Evolutionary conservation across 1,140 invertebrate species (phyloP).

Genomic region (Drosophila ogumai): DNA sequence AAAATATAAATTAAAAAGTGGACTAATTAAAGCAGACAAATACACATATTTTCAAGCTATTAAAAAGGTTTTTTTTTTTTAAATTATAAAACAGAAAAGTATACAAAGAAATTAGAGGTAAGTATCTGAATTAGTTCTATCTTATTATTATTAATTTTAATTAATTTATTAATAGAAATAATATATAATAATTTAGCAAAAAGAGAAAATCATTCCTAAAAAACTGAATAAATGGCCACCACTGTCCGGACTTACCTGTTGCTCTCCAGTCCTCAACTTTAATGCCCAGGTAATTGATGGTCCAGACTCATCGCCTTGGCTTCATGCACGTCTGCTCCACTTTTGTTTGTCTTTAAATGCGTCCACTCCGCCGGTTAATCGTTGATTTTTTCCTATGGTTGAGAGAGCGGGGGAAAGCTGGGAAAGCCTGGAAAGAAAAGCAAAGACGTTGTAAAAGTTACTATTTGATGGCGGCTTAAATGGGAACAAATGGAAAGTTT

Average conservation of each 20-base stretch:
- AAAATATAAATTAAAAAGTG: too few relatives aligned
- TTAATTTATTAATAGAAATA: too few relatives aligned
- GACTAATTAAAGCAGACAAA: too few relatives aligned
- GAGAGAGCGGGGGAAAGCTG: not conserved
- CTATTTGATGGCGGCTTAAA: conserved; percentile 54
- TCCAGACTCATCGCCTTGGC: conserved; percentile 38
- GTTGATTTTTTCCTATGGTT: conserved; percentile 36
- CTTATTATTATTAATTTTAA: not conserved
- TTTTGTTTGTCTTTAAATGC: conserved; percentile 53
- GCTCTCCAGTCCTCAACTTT: conserved; percentile 25
- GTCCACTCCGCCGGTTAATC: conserved; percentile 38
- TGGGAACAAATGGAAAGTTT: conserved; percentile 52
- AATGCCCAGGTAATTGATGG: conserved; percentile 60
- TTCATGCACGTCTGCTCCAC: conserved; percentile 60
- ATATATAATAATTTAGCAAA: not conserved
- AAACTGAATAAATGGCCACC: not conserved
- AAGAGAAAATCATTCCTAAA: not conserved
- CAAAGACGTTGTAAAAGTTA: conserved; percentile 46
- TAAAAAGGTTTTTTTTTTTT: not conserved
- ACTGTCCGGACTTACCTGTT: conserved; percentile 50
- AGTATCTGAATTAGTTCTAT: too few relatives aligned
- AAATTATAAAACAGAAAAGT: not conserved
- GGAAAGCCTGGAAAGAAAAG: conserved; percentile 32
- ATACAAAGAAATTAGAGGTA: too few relatives aligned
- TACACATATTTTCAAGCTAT: not conserved